These are phyloP conservation scores for Cyprinodon brontotheroides DNA, from an alignment of 2,113 vertebrate species.

Conservation along the genomic window DNA sequence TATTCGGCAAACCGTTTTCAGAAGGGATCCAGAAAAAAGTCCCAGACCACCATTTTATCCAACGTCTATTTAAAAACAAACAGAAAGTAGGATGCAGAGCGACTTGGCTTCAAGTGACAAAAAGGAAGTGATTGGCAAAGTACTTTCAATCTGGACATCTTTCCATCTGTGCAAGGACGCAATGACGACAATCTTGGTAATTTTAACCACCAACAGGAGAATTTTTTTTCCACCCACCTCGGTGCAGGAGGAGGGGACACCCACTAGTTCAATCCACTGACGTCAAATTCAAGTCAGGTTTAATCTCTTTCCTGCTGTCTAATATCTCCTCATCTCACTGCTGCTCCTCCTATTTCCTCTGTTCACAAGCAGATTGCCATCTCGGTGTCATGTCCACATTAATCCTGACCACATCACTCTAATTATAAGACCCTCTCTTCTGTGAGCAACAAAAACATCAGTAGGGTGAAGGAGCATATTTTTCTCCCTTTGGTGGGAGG, in stretches of 20 bases:
- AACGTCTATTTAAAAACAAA: neutral
- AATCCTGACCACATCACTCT: conserved; percentile 2
- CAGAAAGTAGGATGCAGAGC: conserved; percentile 8
- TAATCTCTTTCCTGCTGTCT: conserved; percentile 31
- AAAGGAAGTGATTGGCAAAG: conserved; percentile 20
- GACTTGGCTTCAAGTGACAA: conserved; percentile 22
- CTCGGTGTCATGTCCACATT: conserved; percentile 8
- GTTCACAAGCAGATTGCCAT: conserved; percentile 11
- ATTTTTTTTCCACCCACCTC: conserved; percentile 11
- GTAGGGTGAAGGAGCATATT: neutral
- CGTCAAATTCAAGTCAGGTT: conserved; percentile 17
- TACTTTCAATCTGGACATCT: conserved; percentile 8
- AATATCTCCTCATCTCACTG: conserved; percentile 32
- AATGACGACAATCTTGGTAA: conserved; percentile 11
- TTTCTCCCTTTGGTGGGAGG: rapidly evolving
- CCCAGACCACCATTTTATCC: neutral
- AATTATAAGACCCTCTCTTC: neutral
- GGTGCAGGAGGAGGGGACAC: conserved; percentile 2
- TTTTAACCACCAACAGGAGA: conserved; percentile 8
- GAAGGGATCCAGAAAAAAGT: neutral
- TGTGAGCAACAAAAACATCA: neutral
- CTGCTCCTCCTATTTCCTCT: conserved; percentile 18
- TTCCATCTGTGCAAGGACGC: neutral
- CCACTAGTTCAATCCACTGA: conserved; percentile 19
- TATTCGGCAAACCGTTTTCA: neutral